Percentiles rank a stretch among this genome's conserved stretches.
Conservation (phyloP, 2,888 invertebrate species). For the Nasonovia ribisnigri region DNA sequence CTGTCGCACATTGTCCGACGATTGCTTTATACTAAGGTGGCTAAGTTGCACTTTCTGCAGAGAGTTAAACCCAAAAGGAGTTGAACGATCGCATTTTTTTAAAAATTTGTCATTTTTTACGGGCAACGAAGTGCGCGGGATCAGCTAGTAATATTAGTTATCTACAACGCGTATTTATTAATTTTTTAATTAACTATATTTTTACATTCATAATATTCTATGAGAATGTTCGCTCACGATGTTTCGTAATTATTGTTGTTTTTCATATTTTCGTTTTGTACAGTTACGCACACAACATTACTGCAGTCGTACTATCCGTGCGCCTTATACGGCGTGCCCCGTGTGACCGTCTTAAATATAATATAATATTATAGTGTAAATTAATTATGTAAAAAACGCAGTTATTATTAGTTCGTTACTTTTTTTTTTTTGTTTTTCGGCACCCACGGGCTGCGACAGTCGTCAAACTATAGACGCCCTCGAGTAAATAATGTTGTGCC, state of each 20-base stretch:
- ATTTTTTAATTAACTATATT: neutral
- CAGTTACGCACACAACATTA: too few relatives aligned
- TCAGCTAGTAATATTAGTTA: too few relatives aligned
- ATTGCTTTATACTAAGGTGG: too few relatives aligned
- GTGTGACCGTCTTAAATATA: neutral
- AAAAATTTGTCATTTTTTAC: too few relatives aligned
- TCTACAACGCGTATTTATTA: neutral
- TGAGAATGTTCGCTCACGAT: neutral
- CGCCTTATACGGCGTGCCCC: neutral
- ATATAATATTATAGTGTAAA: neutral
- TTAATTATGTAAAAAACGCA: neutral
- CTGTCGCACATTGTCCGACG: too few relatives aligned
- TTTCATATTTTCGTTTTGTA: neutral
- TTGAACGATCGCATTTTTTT: too few relatives aligned
- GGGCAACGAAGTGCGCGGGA: too few relatives aligned
- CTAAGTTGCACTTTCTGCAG: too few relatives aligned
- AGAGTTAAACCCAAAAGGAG: too few relatives aligned
- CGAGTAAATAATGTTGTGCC: neutral
- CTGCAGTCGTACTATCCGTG: neutral
- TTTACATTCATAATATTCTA: neutral
- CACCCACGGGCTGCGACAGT: neutral
- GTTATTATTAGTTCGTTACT: neutral
- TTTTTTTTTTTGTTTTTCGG: neutral
- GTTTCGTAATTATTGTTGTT: neutral
- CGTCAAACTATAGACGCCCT: neutral